Evolutionary conservation across 2,113 vertebrate genomes (phyloP).

Genomic region (Otocyon megalotis): DNA sequence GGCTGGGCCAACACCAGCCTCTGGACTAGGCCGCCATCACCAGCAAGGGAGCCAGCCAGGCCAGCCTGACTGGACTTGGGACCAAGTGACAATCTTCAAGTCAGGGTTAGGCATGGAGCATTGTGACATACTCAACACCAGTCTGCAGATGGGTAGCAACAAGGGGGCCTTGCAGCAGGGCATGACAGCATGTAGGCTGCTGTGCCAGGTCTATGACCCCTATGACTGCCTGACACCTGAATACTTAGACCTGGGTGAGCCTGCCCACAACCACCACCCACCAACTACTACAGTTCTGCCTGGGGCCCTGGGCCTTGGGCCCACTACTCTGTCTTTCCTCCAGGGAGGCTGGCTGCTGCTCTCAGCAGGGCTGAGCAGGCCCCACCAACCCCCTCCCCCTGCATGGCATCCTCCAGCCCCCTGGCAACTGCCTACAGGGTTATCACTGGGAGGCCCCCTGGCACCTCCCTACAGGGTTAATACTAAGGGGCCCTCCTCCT

Average conservation of each 20-base stretch:
- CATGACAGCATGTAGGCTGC: conserved; percentile 96
- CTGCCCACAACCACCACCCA: conserved; percentile 86
- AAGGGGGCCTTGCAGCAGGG: conserved; percentile 95
- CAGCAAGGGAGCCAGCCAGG: conserved; percentile 96
- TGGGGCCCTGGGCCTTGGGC: conserved; percentile 72
- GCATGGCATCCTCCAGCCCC: conserved; percentile 64
- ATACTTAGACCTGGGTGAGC: conserved; percentile 79
- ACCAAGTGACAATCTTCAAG: conserved; percentile 97
- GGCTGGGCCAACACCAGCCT: conserved; percentile 95
- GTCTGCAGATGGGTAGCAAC: conserved; percentile 98
- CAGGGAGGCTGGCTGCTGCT: conserved; percentile 63
- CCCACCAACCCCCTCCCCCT: conserved; percentile 45
- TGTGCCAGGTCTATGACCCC: conserved; percentile 95
- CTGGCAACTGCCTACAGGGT: conserved; percentile 65
- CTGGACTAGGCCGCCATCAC: conserved; percentile 92
- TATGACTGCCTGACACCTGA: conserved; percentile 91
- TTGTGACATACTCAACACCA: conserved; percentile 93
- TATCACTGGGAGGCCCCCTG: conserved; percentile 19
- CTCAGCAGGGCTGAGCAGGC: conserved; percentile 18
- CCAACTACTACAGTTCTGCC: conserved; percentile 93
- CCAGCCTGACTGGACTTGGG: conserved; percentile 96
- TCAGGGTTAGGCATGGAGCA: conserved; percentile 94
- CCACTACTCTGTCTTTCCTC: neutral
- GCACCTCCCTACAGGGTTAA: conserved; percentile 66
- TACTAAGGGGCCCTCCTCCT: neutral